Percentiles rank a stretch among this genome's conserved stretches.
These are phyloP conservation scores for Ennomos erosarius DNA, from an alignment of 2,888 invertebrate species.

Conservation along the genomic window DNA sequence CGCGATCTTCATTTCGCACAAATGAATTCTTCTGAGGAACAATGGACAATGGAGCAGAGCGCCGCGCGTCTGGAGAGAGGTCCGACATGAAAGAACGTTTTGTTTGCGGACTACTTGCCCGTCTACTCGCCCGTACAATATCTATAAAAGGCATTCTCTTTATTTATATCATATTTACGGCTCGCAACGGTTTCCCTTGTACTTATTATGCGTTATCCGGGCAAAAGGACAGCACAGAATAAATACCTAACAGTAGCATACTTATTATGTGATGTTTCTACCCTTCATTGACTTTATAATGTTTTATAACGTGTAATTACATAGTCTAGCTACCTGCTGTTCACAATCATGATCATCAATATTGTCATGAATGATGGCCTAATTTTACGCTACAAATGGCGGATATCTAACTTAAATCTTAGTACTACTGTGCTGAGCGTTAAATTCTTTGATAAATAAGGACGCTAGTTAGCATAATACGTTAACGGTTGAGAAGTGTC, in stretches of 20 bases:
- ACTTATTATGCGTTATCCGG: conserved; percentile 4
- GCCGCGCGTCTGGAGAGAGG: conserved; percentile 41
- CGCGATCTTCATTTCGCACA: conserved; percentile 63
- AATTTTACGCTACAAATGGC: too few relatives aligned
- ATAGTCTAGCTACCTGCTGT: too few relatives aligned
- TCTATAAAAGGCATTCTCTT: conserved; percentile 20
- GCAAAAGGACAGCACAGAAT: background rate
- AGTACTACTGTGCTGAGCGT: too few relatives aligned
- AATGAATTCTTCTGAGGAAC: conserved; percentile 68
- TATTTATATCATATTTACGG: conserved; percentile 15
- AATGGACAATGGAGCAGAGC: conserved; percentile 72
- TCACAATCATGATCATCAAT: too few relatives aligned
- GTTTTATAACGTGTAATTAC: too few relatives aligned
- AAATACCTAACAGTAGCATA: background rate
- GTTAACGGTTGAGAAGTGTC: too few relatives aligned
- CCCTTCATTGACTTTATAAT: too few relatives aligned
- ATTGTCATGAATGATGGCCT: too few relatives aligned
- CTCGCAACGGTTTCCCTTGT: conserved; percentile 9
- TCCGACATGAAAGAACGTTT: conserved; percentile 40
- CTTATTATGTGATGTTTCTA: too few relatives aligned
- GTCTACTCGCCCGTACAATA: conserved; percentile 26
- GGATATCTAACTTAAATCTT: too few relatives aligned
- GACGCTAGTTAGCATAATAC: too few relatives aligned
- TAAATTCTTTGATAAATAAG: too few relatives aligned
- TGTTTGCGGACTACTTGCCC: conserved; percentile 33